Base-by-base conservation (phyloP, 2,888 invertebrate species). In the Capitulum mitella region DNA sequence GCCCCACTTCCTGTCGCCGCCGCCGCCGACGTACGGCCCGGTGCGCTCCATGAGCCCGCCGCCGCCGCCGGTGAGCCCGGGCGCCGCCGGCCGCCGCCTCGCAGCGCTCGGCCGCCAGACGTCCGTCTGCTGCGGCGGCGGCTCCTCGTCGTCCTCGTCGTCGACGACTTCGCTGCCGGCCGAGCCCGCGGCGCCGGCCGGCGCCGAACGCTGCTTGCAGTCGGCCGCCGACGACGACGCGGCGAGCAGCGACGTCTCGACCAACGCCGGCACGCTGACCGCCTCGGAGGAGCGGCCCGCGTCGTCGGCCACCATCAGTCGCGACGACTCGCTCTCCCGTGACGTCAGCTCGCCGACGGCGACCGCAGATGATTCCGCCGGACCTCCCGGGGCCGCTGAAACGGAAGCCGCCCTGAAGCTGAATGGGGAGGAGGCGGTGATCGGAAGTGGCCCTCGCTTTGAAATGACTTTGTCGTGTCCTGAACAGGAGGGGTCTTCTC, bases 1-100 rank as follows among this genome's bases (percentile, higher is more conserved):
- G 16, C 76, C 76, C 5, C n/a, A 76, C 46, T 46, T 76, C 32
- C 76, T 76, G 29, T 43, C 29, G 6, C 76, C 76, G 19, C 76
- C 76, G 29, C 19, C 76, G n/a, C 29, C 46, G 32, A 76, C 76
- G 8, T 76, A 46, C 46, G 76, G 76, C 14, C 76, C 43, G 29
- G 43, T 6, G 0, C n/a, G 76, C 10, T 32, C 76, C 8, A 48
- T 48, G 46, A 76, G 76, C 34, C 76, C 76, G 2, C 76, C 76
- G 29, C 70, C 70, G 37, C 26, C 70, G 6, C 19, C 64, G 64
- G 34, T 64, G 34, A 70, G 70, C 29, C 37, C 70, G 26, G 70
- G 22, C 26, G 70, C 37, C 22, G 37, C 26, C 12, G 37, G 26
- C 26, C 37, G 70, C 34, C 37, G 70, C 37, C 70, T 70, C 19